phyloP scores from a whole-genome alignment of 1,140 invertebrate species.

The Lepidostoma basale region DNA sequence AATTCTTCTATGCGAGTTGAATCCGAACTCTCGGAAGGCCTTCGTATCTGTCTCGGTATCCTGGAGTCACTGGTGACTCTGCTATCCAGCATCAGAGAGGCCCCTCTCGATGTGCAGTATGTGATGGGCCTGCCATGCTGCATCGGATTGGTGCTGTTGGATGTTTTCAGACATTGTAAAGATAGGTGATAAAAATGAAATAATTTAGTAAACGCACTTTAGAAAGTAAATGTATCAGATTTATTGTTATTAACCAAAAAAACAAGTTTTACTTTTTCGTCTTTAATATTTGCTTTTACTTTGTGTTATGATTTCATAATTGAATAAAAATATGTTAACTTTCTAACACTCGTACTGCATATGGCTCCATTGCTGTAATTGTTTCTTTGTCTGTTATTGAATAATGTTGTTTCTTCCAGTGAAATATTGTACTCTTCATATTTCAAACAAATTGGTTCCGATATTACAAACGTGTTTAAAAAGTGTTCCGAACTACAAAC shows the following conservation, averaged over 20 bases:
- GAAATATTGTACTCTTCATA: slow-evolving; percentile 37
- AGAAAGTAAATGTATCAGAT: no score
- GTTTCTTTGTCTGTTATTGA: background rate
- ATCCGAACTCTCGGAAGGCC: slow-evolving; percentile 5
- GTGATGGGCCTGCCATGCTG: slow-evolving; percentile 9
- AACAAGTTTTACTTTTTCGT: no score
- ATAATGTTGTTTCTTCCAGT: slow-evolving; percentile 33
- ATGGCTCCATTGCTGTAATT: background rate
- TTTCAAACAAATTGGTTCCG: slow-evolving; percentile 22
- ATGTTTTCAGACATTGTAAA: slow-evolving; percentile 39
- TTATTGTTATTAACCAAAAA: no score
- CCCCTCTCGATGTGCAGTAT: background rate
- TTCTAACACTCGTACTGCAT: no score
- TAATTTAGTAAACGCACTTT: background rate
- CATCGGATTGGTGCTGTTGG: slow-evolving; percentile 23
- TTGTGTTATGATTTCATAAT: no score
- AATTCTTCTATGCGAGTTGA: background rate
- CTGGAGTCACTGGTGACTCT: slow-evolving; percentile 28
- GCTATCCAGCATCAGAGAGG: background rate
- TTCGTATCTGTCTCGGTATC: slow-evolving; percentile 15
- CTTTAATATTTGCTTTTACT: no score
- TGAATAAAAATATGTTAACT: no score
- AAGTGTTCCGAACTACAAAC: slow-evolving; percentile 39
- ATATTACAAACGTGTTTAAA: slow-evolving; percentile 38
- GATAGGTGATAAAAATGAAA: slow-evolving; percentile 30